These are phyloP conservation scores for Rhamphomyia laevipes DNA, from an alignment of 2,888 invertebrate species.

Conservation along the genomic window DNA sequence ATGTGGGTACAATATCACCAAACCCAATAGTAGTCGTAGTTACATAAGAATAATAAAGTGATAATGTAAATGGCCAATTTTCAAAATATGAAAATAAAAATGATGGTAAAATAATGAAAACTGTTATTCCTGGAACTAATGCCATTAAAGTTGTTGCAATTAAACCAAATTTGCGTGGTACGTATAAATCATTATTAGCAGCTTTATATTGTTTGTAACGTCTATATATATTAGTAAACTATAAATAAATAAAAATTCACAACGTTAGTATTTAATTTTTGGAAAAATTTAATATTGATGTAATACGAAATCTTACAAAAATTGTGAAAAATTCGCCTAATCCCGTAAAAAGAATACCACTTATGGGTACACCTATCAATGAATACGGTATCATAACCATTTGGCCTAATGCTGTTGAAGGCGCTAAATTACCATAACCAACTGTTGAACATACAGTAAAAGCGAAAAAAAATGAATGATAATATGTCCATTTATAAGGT, in stretches of 20 bases:
- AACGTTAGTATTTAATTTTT: background rate
- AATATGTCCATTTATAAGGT: constrained; percentile 71
- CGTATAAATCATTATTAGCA: constrained; percentile 47
- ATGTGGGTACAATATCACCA: constrained; percentile 78
- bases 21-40: constrained; percentile 83
- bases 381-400: constrained; percentile 82
- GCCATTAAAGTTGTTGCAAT: constrained; percentile 71
- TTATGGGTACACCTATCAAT: constrained; percentile 53
- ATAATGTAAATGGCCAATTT: constrained; percentile 72
- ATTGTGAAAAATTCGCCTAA: constrained; percentile 76
- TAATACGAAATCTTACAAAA: constrained; percentile 45
- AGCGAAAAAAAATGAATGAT: constrained; percentile 83
- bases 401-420: constrained; percentile 66
- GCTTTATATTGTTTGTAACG: constrained; percentile 63
- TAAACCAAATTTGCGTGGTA: constrained; percentile 57
- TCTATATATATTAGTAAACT: constrained; percentile 68
- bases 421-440: constrained; percentile 83
- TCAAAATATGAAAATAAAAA: constrained; percentile 75
- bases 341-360: constrained; percentile 55
- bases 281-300: constrained; percentile 1
- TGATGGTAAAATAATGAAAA: constrained; percentile 79
- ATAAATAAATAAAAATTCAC: constrained; percentile 23
- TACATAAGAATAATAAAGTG: constrained; percentile 79
- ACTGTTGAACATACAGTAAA: constrained; percentile 87
- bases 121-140: constrained; percentile 75